Base-by-base conservation (phyloP, 2,797 vertebrate species). In the Ammospiza maritima region DNA sequence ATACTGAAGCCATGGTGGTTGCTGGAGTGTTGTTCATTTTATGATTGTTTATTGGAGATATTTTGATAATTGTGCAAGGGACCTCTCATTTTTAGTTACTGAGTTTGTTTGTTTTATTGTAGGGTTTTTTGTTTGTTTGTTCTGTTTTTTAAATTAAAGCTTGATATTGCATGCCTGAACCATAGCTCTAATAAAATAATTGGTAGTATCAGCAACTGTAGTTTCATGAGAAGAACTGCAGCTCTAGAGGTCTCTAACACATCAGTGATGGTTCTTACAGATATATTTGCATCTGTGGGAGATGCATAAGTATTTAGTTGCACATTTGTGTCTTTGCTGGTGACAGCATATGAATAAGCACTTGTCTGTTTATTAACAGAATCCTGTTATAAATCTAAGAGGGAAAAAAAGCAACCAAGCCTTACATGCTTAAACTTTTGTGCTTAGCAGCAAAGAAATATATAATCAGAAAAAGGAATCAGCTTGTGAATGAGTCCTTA, bases 231-330 rank as follows among this genome's bases (percentile, higher is more conserved):
- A 85, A 88, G 54, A 91, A 22, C 61, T 94, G n/a, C 69, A 91
- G 94, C 91, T 96, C 93, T 95, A 94, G 91, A 96, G 91, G 94
- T 96, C 94, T 95, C 91, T 81, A 95, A 19, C 79, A 95, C 72
- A 88, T 92, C 85, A 69, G 79, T 83, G 94, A 91, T 91, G 70
- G 61, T 62, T 94, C 79, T 90, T 72, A 36, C 40, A 73, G 58
- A 85, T 75, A 65, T 11, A 83, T 85, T 88, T 94, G 51, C 82
- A 92, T 91, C 89, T 95, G 91, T 70, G 86, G 62, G 65, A 91
- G 70, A 66, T 77, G 54, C n/a, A 3, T 47, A 44, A 83, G 48
- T 75, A 38, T 89, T 88, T 81, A 57, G 62, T 42, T 69, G 54
- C 40, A 62, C 66, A 72, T 94, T 89, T 92, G 47, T 93, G 69